Conservation (phyloP, 2,113 vertebrate species). For the Dicentrarchus labrax region DNA sequence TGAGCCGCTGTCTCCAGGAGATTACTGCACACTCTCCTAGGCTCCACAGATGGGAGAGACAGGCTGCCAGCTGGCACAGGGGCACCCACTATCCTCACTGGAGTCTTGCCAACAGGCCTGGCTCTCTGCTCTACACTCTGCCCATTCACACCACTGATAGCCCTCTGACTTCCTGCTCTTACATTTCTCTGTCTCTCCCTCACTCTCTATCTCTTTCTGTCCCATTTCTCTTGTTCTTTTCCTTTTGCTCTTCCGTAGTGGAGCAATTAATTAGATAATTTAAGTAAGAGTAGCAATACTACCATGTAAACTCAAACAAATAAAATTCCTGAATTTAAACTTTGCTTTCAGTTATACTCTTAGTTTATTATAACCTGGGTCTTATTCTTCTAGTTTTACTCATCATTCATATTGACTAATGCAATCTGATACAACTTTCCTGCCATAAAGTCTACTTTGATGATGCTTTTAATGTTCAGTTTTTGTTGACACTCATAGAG, state of each 20-base stretch:
- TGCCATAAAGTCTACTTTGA: too few relatives aligned
- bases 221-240: background rate
- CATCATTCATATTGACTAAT: background rate
- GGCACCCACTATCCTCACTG: constrained; percentile 83
- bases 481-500: too few relatives aligned
- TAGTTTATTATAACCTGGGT: background rate
- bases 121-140: constrained; percentile 68
- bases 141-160: constrained; percentile 73
- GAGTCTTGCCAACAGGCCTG: constrained; percentile 79
- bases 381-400: background rate
- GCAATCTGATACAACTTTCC: too few relatives aligned
- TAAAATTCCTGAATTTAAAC: constrained; percentile 15
- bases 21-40: constrained; percentile 85
- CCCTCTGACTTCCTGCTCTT: constrained; percentile 51
- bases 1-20: constrained; percentile 79
- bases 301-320: background rate
- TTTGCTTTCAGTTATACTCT: background rate
- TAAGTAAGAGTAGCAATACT: background rate
- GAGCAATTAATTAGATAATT: background rate
- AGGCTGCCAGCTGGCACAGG: constrained; percentile 86
- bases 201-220: background rate
- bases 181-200: constrained; percentile 12
- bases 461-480: too few relatives aligned
- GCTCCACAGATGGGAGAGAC: constrained; percentile 86
- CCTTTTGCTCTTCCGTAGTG: background rate